Conservation (phyloP, 2,888 invertebrate species). For the Nephrotoma appendiculata region DNA sequence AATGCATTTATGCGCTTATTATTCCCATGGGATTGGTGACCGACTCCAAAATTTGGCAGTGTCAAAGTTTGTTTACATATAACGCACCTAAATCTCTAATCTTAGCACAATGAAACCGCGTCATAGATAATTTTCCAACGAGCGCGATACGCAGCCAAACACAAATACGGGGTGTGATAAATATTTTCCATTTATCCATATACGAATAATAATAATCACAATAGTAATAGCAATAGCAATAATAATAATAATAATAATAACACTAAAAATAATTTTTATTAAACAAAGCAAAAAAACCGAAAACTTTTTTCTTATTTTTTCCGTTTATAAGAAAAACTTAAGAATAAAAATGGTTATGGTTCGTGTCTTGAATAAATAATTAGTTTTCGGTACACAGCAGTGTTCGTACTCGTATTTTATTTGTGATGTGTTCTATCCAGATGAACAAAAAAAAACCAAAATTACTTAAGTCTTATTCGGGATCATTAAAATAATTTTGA, state of each 20-base stretch:
- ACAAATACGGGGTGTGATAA: background rate
- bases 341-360: background rate
- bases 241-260: background rate
- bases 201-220: background rate
- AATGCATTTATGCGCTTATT: background rate
- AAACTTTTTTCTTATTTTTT: background rate
- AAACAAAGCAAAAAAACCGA: background rate
- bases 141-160: background rate
- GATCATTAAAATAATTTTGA: background rate
- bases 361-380: background rate
- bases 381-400: background rate
- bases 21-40: too few relatives aligned
- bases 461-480: background rate
- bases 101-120: background rate
- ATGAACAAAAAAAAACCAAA: background rate
- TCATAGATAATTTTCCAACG: background rate
- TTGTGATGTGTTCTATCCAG: background rate
- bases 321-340: background rate
- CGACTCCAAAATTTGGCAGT: too few relatives aligned
- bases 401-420: background rate
- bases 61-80: too few relatives aligned
- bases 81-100: background rate
- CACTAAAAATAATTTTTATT: background rate
- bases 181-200: background rate
- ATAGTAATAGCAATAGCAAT: background rate